Percentiles rank a stretch among this genome's conserved stretches.
Conservation (phyloP, 2,888 invertebrate genomes). For the Campoplex nolae region DNA sequence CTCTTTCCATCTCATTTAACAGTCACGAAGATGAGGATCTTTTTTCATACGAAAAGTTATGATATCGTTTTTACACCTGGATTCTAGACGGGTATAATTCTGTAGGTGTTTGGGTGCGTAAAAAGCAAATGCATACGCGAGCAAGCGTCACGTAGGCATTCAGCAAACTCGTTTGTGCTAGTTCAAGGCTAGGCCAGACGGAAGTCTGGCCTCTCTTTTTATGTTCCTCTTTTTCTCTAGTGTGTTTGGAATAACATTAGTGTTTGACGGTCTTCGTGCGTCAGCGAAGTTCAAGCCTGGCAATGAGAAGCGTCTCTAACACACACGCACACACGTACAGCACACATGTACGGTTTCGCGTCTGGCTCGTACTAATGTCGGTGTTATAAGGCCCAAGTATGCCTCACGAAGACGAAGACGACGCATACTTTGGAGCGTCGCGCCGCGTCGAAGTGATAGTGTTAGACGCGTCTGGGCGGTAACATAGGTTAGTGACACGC, state of each 20-base stretch:
- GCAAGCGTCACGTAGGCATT: slow-evolving; percentile 35
- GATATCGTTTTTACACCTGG: slow-evolving; percentile 35
- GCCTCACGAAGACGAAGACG: slow-evolving; percentile 24
- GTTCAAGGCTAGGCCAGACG: slow-evolving; percentile 82
- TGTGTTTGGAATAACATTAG: slow-evolving; percentile 81
- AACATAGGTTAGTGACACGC: slow-evolving; percentile 83
- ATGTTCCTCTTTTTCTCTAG: slow-evolving; percentile 63
- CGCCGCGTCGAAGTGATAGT: slow-evolving; percentile 38
- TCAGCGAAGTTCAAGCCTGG: slow-evolving; percentile 40
- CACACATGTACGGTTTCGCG: neutral
- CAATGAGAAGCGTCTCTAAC: slow-evolving; percentile 36
- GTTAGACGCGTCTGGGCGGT: slow-evolving; percentile 75
- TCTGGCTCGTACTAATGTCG: slow-evolving; percentile 37
- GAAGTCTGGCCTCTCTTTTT: slow-evolving; percentile 78
- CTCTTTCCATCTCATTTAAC: neutral
- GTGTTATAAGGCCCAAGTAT: slow-evolving; percentile 32
- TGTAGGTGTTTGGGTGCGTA: neutral
- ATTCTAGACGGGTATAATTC: slow-evolving; percentile 14
- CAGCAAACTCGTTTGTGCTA: slow-evolving; percentile 74
- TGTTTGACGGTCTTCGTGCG: slow-evolving; percentile 59
- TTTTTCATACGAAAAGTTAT: neutral
- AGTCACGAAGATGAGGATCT: neutral
- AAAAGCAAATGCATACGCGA: neutral
- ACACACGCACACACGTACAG: neutral
- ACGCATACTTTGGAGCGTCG: slow-evolving; percentile 29